Evolutionary conservation across 2,113 vertebrate species (phyloP).

Genomic region (Peucedramus taeniatus): DNA sequence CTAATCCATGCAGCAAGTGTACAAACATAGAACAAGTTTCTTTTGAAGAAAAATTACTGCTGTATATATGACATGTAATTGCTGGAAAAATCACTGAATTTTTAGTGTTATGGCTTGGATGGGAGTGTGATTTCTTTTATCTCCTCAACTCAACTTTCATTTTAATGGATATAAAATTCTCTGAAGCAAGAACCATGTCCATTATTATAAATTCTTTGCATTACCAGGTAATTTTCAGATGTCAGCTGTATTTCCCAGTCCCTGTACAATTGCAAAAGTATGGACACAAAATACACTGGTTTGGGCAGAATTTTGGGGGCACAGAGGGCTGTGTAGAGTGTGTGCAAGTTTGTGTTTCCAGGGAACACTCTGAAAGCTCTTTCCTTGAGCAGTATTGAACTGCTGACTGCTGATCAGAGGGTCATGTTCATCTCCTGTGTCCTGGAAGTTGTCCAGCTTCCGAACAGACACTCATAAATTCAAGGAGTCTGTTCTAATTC

Average conservation of each 20-base stretch:
- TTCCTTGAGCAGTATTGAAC: neutral
- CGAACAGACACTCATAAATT: neutral
- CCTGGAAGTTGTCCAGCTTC: slow-evolving; percentile 22
- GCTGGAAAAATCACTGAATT: neutral
- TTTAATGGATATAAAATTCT: neutral
- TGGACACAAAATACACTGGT: neutral
- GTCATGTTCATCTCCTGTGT: neutral
- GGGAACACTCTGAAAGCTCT: neutral
- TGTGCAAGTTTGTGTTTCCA: neutral
- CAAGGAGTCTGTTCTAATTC: neutral
- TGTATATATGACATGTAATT: neutral
- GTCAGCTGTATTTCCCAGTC: neutral
- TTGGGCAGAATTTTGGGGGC: neutral
- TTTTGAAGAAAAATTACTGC: neutral
- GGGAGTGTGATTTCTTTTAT: neutral
- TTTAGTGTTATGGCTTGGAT: neutral
- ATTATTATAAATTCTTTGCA: neutral
- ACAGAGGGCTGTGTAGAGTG: neutral
- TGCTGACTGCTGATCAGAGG: neutral
- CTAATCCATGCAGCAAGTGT: neutral
- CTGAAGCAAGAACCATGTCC: neutral
- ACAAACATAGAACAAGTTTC: neutral
- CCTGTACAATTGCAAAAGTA: neutral
- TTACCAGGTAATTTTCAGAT: neutral
- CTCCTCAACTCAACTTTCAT: neutral